Percentiles rank a stretch among this genome's conserved stretches.
phyloP scores from a whole-genome alignment of 2,888 invertebrate species.

The Drosophila lacicola region DNA sequence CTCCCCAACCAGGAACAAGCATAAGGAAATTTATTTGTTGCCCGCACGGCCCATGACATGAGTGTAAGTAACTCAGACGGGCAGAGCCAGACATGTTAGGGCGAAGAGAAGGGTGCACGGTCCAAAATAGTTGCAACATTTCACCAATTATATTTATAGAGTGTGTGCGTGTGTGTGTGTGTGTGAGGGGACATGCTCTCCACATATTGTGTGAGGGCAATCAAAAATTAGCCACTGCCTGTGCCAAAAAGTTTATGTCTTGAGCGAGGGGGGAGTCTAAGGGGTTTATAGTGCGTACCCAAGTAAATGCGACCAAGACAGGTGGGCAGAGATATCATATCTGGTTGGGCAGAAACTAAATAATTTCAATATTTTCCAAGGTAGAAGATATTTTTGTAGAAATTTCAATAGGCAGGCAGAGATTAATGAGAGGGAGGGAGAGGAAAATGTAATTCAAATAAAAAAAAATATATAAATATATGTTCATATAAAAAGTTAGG shows the following conservation, averaged over 20 bases:
- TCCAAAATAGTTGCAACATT: slow-evolving; percentile 63
- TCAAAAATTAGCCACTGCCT: slow-evolving; percentile 53
- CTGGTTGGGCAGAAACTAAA: background rate
- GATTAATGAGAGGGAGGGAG: too few species aligned
- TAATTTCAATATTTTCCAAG: background rate
- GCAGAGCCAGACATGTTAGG: slow-evolving; percentile 24
- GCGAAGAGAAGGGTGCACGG: slow-evolving; percentile 7
- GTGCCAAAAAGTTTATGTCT: slow-evolving; percentile 24
- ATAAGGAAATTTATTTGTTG: slow-evolving; percentile 65
- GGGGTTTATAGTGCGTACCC: background rate
- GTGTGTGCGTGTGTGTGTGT: slow-evolving; percentile 2
- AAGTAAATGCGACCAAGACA: background rate
- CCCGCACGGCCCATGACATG: slow-evolving; percentile 47
- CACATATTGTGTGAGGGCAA: slow-evolving; percentile 33
- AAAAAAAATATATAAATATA: too few species aligned
- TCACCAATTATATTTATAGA: slow-evolving; percentile 70
- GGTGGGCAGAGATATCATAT: background rate
- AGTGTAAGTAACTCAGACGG: slow-evolving; percentile 55
- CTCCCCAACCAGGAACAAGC: slow-evolving; percentile 4
- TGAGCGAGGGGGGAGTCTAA: background rate
- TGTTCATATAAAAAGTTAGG: too few species aligned
- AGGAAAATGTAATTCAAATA: too few species aligned
- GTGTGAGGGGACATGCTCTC: background rate
- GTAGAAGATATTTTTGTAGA: background rate
- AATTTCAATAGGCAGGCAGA: too few species aligned